A percentile compares a stretch with the other conserved stretches of the same genome.
Evolutionary conservation across 1,140 invertebrate genomes (phyloP).

Genomic region (Wasmannia auropunctata): DNA sequence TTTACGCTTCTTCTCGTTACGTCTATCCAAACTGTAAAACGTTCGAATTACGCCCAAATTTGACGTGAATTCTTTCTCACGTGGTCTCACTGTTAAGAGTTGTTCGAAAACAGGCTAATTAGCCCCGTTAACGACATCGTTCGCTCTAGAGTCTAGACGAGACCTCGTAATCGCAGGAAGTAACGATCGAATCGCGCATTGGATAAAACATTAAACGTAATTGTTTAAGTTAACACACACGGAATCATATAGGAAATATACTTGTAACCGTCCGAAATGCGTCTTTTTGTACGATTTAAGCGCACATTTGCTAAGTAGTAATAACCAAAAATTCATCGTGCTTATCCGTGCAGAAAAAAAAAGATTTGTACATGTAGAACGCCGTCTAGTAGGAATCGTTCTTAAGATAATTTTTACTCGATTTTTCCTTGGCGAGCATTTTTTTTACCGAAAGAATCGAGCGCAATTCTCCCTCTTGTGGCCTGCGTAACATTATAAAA

Average conservation of each 20-base stretch:
- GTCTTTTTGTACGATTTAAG: background rate
- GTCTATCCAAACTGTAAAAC: background rate
- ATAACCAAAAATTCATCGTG: background rate
- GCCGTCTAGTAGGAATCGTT: background rate
- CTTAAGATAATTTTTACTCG: background rate
- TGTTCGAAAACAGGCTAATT: background rate
- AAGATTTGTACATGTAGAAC: background rate
- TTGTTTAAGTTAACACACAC: background rate
- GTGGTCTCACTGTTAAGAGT: background rate
- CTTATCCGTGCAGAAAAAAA: too few relatives aligned
- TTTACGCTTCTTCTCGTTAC: background rate
- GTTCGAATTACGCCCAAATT: background rate
- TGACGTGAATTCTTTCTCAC: background rate
- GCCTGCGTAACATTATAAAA: background rate
- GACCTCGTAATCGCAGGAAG: background rate
- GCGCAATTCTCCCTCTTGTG: background rate
- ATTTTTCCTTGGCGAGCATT: background rate
- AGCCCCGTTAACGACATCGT: background rate
- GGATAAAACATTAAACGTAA: background rate
- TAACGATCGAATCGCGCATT: background rate
- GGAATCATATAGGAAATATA: background rate
- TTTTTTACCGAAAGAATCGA: background rate
- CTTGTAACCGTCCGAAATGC: constrained; percentile 18
- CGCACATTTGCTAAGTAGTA: background rate
- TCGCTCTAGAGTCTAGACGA: background rate